These are phyloP conservation scores for Melanostigma gelatinosum DNA, from an alignment of 2,113 vertebrate species.

Conservation along the genomic window DNA sequence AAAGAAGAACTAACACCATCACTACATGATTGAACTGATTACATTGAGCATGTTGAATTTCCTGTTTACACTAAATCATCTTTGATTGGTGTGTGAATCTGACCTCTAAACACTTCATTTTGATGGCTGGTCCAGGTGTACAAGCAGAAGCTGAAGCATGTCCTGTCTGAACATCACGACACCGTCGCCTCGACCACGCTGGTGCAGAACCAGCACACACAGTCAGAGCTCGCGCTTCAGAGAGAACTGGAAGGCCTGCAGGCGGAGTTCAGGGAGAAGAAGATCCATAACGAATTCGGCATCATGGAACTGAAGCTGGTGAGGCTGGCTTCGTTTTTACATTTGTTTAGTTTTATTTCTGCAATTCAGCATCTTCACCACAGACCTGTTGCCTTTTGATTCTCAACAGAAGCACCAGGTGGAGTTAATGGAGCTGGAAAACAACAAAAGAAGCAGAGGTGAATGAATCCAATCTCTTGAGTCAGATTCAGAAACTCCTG, in stretches of 20 bases:
- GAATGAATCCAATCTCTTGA: constrained; percentile 11
- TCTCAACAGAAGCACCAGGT: constrained; percentile 88
- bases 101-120: neutral
- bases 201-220: constrained; percentile 82
- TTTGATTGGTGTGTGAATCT: neutral
- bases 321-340: constrained; percentile 24
- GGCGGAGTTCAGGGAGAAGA: constrained; percentile 84
- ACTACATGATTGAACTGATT: neutral
- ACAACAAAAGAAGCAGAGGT: constrained; percentile 86
- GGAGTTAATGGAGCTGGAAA: constrained; percentile 84
- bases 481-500: fast-evolving
- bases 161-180: constrained; percentile 50
- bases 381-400: neutral
- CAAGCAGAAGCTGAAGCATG: constrained; percentile 72
- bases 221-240: constrained; percentile 78
- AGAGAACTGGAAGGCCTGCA: constrained; percentile 77
- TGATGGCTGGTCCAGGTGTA: constrained; percentile 48
- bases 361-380: neutral
- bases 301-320: constrained; percentile 89
- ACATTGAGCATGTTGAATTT: neutral
- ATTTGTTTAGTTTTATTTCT: too few species aligned
- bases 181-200: constrained; percentile 62
- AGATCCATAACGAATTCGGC: constrained; percentile 77
- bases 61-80: too few species aligned
- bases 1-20: too few species aligned